Evolutionary conservation across 1,140 invertebrate genomes (phyloP), one percentile per base, ranked within the genome.

Genomic region (Apis laboriosa): DNA sequence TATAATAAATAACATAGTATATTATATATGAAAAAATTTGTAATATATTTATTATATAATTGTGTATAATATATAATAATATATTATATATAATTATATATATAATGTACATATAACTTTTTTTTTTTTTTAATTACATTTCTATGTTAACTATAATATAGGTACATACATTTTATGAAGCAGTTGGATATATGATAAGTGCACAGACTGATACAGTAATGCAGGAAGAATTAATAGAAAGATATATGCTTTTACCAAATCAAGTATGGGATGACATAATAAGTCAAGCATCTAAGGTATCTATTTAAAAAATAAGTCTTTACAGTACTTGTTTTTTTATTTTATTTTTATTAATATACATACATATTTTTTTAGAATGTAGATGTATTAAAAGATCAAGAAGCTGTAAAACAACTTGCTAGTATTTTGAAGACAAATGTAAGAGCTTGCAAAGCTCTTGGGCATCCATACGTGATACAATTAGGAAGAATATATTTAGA

Each of bases 111-210:
- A 43, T 43, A 66, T 9, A 34, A 24, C 8, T n/a, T n/a, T n/a
- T n/a, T 12, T 61, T 51, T 19, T 51, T 43, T 28, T 75, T 61
- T 51, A 19, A 64, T 15, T 56, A 24, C 24, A 73, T 73, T 21
- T 67, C 60, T 49, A 15, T 64, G 3, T 68, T n/a, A 77, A 83
- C 71, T 74, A 80, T 89, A 92, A 66, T 80, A 0, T 90, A 98
- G 97, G 98, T 99, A n/a, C 99, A 99, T 92, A 99, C 99, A 61
- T 99, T 99, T 94, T 99, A 99, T 94, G 99, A 99, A 95, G 99
- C 99, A 72, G 98, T 99, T 76, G 99, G 99, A 67, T 98, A 99
- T 91, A 99, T 99, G 98, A 99, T 99, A 90, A 98, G 97, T 93
- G 98, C 99, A 63, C 98, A 99, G 94, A 96, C 97, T 21, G 98